A percentile compares a stretch with the other conserved stretches of the same genome.
Conservation (phyloP, 1,140 invertebrate genomes). For the Odontomachus brunneus region DNA sequence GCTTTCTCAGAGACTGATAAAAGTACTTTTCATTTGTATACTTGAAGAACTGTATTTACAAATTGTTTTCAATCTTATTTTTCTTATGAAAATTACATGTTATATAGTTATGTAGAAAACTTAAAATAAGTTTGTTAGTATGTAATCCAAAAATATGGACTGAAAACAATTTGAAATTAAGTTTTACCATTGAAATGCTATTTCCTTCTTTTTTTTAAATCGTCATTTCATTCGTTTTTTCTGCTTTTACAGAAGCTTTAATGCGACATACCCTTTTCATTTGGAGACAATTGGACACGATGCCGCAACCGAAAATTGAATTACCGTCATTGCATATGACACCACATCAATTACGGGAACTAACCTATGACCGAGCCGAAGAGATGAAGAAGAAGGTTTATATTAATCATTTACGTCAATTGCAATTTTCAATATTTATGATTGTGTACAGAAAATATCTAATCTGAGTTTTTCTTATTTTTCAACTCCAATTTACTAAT, state of each 20-base stretch:
- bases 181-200: neutral
- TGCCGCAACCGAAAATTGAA: conserved; percentile 1
- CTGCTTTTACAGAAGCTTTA: conserved; percentile 60
- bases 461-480: neutral
- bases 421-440: neutral
- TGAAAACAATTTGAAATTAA: no score
- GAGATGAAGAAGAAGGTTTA: conserved; percentile 69
- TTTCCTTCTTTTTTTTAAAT: neutral
- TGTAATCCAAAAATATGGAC: no score
- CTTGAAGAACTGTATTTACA: no score
- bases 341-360: conserved; percentile 12
- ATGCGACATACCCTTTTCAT: conserved; percentile 8
- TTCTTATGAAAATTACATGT: neutral
- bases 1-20: conserved; percentile 66
- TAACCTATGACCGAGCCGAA: conserved; percentile 65
- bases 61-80: no score
- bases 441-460: neutral
- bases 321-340: conserved; percentile 62
- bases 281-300: conserved; percentile 57
- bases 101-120: neutral
- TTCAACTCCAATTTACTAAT: neutral
- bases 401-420: conserved; percentile 16
- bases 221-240: conserved; percentile 3
- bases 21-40: conserved; percentile 63
- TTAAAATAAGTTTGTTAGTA: no score